Conservation (phyloP, 2,797 vertebrate species). For the Crenuchus spilurus region DNA sequence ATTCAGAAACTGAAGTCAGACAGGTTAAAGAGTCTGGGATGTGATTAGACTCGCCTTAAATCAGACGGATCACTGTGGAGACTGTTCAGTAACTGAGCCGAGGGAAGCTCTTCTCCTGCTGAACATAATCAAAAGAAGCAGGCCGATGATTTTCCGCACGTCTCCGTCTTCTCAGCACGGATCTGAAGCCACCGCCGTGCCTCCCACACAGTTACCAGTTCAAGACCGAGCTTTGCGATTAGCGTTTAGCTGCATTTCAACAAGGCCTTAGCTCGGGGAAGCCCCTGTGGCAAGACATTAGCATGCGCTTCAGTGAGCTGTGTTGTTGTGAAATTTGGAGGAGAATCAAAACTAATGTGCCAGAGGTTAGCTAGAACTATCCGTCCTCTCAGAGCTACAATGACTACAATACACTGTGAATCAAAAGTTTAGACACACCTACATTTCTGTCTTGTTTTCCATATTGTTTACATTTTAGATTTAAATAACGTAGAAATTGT, state of each 20-base stretch:
- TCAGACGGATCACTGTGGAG: neutral
- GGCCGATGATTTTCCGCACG: neutral
- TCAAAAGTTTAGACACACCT: no score
- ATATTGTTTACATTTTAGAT: no score
- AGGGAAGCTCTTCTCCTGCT: neutral
- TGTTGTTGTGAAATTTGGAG: conserved; percentile 54
- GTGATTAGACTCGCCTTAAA: neutral
- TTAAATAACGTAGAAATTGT: no score
- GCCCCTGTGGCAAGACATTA: conserved; percentile 34
- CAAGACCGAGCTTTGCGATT: neutral
- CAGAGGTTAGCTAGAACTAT: neutral
- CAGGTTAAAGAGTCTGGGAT: neutral
- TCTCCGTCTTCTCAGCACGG: neutral
- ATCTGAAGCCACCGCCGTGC: neutral
- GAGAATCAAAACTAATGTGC: neutral
- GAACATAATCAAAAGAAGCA: neutral
- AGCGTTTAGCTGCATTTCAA: conserved; percentile 37
- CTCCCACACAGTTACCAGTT: neutral
- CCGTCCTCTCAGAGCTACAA: neutral
- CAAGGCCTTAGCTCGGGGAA: conserved; percentile 30
- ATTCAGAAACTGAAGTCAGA: neutral
- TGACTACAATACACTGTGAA: no score
- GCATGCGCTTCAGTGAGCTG: conserved; percentile 46
- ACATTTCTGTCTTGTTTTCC: no score
- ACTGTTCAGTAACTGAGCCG: neutral